A percentile compares a stretch with the other conserved stretches of the same genome.
Conservation (phyloP, 1,140 invertebrate species). For the Sesamia nonagrioides region DNA sequence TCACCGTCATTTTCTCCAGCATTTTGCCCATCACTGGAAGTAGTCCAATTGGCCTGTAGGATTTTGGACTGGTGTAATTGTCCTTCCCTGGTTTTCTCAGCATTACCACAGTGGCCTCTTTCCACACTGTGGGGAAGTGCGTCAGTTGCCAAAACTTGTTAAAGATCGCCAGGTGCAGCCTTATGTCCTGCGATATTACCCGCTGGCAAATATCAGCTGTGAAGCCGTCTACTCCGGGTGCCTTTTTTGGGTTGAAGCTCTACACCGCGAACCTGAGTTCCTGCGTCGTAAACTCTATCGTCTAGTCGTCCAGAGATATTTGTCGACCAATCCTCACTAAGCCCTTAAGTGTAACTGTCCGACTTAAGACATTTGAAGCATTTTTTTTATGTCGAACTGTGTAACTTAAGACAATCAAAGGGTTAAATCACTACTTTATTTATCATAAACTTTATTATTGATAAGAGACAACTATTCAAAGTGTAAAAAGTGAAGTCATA, state of each 20-base stretch:
- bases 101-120: conserved; percentile 34
- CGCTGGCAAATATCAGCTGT: conserved; percentile 16
- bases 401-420: too few relatives aligned
- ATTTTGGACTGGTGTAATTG: conserved; percentile 38
- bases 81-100: conserved; percentile 47
- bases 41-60: conserved; percentile 49
- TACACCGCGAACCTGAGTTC: background rate
- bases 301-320: too few relatives aligned
- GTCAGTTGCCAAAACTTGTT: conserved; percentile 19
- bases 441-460: too few relatives aligned
- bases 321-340: too few relatives aligned
- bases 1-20: conserved; percentile 39
- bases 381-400: too few relatives aligned
- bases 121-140: conserved; percentile 39
- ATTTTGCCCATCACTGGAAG: conserved; percentile 43
- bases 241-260: conserved; percentile 31
- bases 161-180: background rate
- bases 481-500: too few relatives aligned
- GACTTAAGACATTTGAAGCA: too few relatives aligned
- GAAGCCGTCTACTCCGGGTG: conserved; percentile 5
- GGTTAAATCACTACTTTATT: too few relatives aligned
- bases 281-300: background rate
- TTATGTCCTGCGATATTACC: background rate
- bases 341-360: too few relatives aligned
- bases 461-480: too few relatives aligned